A percentile compares a stretch with the other conserved stretches of the same genome.
These are phyloP conservation scores for Macaria liturata DNA, from an alignment of 2,888 invertebrate species.

Conservation along the genomic window DNA sequence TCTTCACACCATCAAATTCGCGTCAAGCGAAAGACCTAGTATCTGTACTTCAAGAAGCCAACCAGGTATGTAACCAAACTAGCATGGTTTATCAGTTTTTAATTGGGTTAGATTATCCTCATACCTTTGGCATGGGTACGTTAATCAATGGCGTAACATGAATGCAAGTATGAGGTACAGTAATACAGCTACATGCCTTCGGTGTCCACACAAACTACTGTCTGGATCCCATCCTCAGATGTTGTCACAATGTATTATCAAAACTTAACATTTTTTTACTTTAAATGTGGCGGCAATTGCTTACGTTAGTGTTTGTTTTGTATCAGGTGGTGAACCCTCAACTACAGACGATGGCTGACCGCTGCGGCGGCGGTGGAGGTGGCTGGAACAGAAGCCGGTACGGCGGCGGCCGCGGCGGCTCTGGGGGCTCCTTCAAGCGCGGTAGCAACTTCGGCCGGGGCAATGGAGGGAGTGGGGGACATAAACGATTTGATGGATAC, in stretches of 20 bases:
- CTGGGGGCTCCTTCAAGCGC: constrained; percentile 75
- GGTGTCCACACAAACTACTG: constrained; percentile 87
- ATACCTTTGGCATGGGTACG: constrained; percentile 91
- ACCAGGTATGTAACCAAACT: constrained; percentile 85
- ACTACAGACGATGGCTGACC: constrained; percentile 90
- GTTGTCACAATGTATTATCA: constrained; percentile 77
- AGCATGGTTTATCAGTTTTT: neutral
- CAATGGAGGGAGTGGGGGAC: constrained; percentile 55
- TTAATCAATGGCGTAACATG: constrained; percentile 86
- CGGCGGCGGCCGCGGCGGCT: constrained; percentile 63
- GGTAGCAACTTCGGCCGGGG: constrained; percentile 73
- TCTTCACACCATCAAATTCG: constrained; percentile 94
- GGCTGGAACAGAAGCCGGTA: constrained; percentile 48
- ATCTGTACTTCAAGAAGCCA: constrained; percentile 94
- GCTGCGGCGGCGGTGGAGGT: constrained; percentile 78
- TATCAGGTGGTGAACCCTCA: constrained; percentile 92
- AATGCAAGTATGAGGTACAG: constrained; percentile 90
- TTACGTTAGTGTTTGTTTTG: constrained; percentile 13
- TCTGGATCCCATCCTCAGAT: constrained; percentile 91
- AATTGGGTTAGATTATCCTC: constrained; percentile 67
- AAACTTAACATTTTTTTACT: neutral
- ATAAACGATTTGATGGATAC: constrained; percentile 75
- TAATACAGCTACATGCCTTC: constrained; percentile 89
- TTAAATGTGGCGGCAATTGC: no score
- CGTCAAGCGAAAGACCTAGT: constrained; percentile 95